Base-by-base conservation (phyloP, 2,888 invertebrate species). In the Sipha maydis region DNA sequence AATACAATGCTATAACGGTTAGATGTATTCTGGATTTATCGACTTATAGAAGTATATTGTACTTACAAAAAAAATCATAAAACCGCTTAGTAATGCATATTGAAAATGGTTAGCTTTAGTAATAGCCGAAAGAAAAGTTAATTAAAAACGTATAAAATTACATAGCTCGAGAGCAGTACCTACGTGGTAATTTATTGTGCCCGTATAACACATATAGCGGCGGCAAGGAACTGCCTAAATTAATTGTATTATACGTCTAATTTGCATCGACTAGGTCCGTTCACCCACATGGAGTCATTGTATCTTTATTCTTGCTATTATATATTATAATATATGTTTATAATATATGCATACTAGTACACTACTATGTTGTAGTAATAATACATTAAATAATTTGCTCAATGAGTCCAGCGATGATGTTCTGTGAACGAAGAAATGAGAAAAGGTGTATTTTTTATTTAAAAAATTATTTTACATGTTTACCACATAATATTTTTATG, bases 201-300 rank as follows among this genome's bases (percentile, higher is more conserved):
- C 11, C 56, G 54, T 38, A 79, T 28, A 85, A 48, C 48, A 41
- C n/a, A 41, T 19, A 73, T 28, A 75, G 34, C 38, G 48, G 38
- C 48, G 34, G n/a, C 61, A n/a, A n/a, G 34, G 61, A 48, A 28
- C 71, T 41, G 85, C 54, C 78, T 76, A 78, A 85, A 85, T 85
- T 85, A 85, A 85, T 85, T 78, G 48, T 76, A 34, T 78, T 78
- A 76, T 54, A 34, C 78, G 78, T 78, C 71, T 85, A 85, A 85
- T 85, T 85, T 85, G 85, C 85, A 85, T 85, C 85, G 34, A 71
- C 69, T 9, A 19, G n/a, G 85, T 78, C 61, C 75, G 75, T 80
- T 82, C 80, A 80, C 86, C 73, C 73, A 80, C 80, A 41, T 31
- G 61, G 25, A 85, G 78, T 78, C 78, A 85, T 69, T 85, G 85